These are phyloP conservation scores for Melitaea cinxia DNA, from an alignment of 1,140 invertebrate species.

Conservation along the genomic window DNA sequence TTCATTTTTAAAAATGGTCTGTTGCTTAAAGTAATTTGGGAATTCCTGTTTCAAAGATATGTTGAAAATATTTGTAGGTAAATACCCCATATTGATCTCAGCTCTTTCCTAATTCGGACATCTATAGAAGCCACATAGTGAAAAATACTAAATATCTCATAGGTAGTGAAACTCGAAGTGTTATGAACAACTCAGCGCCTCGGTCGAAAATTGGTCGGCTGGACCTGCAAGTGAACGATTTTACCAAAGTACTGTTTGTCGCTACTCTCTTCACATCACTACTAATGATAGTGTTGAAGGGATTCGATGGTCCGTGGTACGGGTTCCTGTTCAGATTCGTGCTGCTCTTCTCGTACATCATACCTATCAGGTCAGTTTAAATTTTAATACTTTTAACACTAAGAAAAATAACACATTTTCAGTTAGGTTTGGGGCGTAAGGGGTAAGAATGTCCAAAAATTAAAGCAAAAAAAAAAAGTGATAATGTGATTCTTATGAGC, in stretches of 20 bases:
- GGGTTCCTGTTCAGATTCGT: constrained; percentile 97
- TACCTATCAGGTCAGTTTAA: constrained; percentile 93
- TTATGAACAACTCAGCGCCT: constrained; percentile 99
- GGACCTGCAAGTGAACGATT: constrained; percentile 97
- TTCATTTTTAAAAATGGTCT: too few species aligned
- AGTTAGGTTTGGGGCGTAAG: too few species aligned
- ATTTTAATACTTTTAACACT: neutral
- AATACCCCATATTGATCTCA: too few species aligned
- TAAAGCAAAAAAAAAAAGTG: too few species aligned
- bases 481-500: too few species aligned
- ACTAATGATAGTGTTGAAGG: constrained; percentile 97
- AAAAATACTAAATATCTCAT: constrained; percentile 23
- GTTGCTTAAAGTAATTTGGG: too few species aligned
- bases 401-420: too few species aligned
- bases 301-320: constrained; percentile 98
- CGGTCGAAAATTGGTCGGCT: constrained; percentile 97
- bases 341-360: constrained; percentile 99
- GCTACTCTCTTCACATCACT: constrained; percentile 95
- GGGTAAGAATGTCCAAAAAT: too few species aligned
- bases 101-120: too few species aligned
- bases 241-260: constrained; percentile 97
- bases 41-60: too few species aligned
- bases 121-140: too few species aligned
- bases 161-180: constrained; percentile 95
- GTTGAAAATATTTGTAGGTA: constrained; percentile 1